These are phyloP conservation scores for Sycophaga agraensis DNA, from an alignment of 1,140 invertebrate genomes.

Conservation along the genomic window DNA sequence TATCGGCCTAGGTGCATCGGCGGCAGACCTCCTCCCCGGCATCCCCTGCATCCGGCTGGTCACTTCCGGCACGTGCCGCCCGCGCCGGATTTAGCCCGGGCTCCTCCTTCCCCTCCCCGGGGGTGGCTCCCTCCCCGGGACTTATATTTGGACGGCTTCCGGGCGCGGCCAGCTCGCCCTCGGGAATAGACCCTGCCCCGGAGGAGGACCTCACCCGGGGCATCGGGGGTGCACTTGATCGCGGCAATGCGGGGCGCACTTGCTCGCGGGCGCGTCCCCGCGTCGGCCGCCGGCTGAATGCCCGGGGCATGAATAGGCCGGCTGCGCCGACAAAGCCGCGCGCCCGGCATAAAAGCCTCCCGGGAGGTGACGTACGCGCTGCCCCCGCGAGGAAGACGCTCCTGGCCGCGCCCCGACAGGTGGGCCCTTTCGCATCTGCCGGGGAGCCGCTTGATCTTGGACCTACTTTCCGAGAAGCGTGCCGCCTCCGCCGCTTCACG, in stretches of 20 bases:
- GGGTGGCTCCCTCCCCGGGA: neutral
- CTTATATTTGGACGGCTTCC: constrained; percentile 15
- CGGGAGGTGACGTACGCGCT: constrained; percentile 33
- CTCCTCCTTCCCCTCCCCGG: neutral
- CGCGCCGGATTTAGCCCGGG: neutral
- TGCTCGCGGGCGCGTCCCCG: constrained; percentile 35
- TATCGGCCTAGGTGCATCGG: constrained; percentile 8
- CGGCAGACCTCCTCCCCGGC: neutral
- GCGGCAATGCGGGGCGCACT: constrained; percentile 56
- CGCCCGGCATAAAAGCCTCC: constrained; percentile 47
- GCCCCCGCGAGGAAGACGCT: constrained; percentile 47
- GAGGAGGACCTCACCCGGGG: neutral
- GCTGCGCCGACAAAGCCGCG: neutral
- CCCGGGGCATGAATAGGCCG: constrained; percentile 24
- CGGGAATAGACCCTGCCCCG: constrained; percentile 11
- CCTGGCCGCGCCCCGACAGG: too few species aligned
- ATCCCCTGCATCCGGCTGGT: constrained; percentile 46
- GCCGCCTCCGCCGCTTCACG: constrained; percentile 16
- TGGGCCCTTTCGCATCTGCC: constrained; percentile 57
- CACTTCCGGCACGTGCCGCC: constrained; percentile 56
- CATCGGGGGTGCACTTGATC: constrained; percentile 7
- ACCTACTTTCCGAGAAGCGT: constrained; percentile 45
- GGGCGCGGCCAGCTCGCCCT: neutral
- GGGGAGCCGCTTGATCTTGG: constrained; percentile 40
- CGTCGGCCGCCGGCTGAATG: constrained; percentile 4